Evolutionary conservation across 2,797 vertebrate species (phyloP).

Genomic region (Anableps anableps): DNA sequence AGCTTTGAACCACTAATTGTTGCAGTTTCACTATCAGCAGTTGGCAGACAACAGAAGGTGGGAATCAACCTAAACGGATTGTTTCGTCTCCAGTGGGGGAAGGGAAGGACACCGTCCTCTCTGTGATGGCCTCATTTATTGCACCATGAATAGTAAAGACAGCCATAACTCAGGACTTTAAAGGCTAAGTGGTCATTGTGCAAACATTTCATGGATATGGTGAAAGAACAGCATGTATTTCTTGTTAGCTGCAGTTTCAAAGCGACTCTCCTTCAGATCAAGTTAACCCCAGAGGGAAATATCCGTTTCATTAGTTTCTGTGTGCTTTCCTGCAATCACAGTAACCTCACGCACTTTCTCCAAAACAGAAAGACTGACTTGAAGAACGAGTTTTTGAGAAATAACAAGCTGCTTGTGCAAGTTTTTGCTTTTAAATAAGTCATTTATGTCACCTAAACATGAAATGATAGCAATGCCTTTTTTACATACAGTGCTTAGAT

Average conservation of each 20-base stretch:
- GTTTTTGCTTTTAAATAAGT: not conserved
- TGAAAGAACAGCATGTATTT: not conserved
- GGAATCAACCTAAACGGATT: constrained; percentile 68
- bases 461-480: constrained; percentile 22
- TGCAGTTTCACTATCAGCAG: constrained; percentile 70
- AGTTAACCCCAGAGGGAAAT: constrained; percentile 6
- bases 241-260: not conserved
- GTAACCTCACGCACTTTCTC: not conserved
- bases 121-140: constrained; percentile 22
- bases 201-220: not conserved
- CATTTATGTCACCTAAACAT: constrained; percentile 14
- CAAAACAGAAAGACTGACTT: not conserved
- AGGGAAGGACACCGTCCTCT: not conserved
- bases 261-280: not conserved
- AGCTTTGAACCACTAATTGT: constrained; percentile 62
- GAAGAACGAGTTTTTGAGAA: not conserved
- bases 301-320: constrained; percentile 7
- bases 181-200: not conserved
- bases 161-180: constrained; percentile 20
- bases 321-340: not conserved
- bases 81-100: constrained; percentile 36
- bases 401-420: not conserved
- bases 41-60: constrained; percentile 56
- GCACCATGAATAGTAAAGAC: constrained; percentile 21
- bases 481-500: constrained; percentile 69